These are phyloP conservation scores for Operophtera brumata DNA, from an alignment of 2,888 invertebrate genomes.

Conservation along the genomic window DNA sequence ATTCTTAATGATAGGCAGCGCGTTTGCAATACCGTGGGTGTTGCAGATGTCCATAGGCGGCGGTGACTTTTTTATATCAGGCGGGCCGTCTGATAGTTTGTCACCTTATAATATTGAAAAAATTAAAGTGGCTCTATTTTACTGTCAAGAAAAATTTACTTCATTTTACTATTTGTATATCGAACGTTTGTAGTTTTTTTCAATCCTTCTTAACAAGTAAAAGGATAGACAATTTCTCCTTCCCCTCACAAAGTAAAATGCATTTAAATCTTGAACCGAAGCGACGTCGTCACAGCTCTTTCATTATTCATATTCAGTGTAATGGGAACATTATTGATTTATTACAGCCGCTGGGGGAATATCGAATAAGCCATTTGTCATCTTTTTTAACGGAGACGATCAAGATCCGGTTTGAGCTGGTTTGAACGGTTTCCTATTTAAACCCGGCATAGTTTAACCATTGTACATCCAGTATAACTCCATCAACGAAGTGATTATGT, in stretches of 20 bases:
- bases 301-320: slow-evolving; percentile 45
- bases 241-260: slow-evolving; percentile 13
- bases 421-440: slow-evolving; percentile 3
- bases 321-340: slow-evolving; percentile 55
- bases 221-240: background rate
- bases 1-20: too few species aligned
- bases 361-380: slow-evolving; percentile 54
- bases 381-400: slow-evolving; percentile 31
- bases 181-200: too few species aligned
- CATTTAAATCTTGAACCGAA: slow-evolving; percentile 18
- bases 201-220: too few species aligned
- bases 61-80: too few species aligned
- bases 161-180: too few species aligned
- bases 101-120: too few species aligned
- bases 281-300: slow-evolving; percentile 39
- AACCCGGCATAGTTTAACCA: background rate
- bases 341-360: slow-evolving; percentile 47
- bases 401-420: slow-evolving; percentile 17
- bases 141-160: too few species aligned
- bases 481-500: too few species aligned
- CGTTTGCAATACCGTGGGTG: too few species aligned
- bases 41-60: too few species aligned
- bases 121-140: too few species aligned
- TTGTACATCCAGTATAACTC: background rate
- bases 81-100: too few species aligned